Evolutionary conservation across 2,797 vertebrate genomes (phyloP), one percentile per base, ranked within the genome.

Genomic region (Sandelia bainsii): DNA sequence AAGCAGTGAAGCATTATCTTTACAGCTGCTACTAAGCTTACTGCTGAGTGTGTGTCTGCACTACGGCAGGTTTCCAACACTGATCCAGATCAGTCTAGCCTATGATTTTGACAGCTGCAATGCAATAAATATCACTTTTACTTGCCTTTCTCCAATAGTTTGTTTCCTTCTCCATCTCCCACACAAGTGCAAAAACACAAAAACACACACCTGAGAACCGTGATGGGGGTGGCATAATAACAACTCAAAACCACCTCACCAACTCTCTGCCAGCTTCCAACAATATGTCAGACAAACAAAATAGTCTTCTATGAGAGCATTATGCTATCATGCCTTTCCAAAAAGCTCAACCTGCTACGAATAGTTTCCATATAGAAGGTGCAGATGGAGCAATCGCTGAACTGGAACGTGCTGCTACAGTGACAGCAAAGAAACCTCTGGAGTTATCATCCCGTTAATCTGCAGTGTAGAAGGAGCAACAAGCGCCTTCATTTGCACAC

Each of bases 1-100:
- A 65, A 59, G 62, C 66, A 77, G 72, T 44, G 61, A 61, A 71
- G 67, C 62, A 63, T 73, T 56, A 64, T 48, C 45, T 83, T 39
- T 42, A 68, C 62, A 69, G 53, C 60, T 29, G 2, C 68, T 29
- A 42, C 56, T 6, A 25, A 42, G 40, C 48, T 75, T 51, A 63
- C 56, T 42, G 65, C 69, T 23, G 58, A 45, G 56, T 46, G 51
- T 16, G 45, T 50, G 37, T 58, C 25, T 62, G 56, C 52, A 71
- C 34, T 22, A 2, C 39, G 20, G 65, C 62, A 54, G 22, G 13
- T 25, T 40, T 76, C 48, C 58, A 69, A 46, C 65, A 32, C 51
- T 62, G 34, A 39, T 46, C 49, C 23, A 39, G 20, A 58, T 46
- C 22, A 52, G 29, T 27, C 32, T 25, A 32, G 37, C 29, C 32